These are phyloP conservation scores for Ciona savignyi DNA, from an alignment of 23 tunicate genomes.

Conservation along the genomic window DNA sequence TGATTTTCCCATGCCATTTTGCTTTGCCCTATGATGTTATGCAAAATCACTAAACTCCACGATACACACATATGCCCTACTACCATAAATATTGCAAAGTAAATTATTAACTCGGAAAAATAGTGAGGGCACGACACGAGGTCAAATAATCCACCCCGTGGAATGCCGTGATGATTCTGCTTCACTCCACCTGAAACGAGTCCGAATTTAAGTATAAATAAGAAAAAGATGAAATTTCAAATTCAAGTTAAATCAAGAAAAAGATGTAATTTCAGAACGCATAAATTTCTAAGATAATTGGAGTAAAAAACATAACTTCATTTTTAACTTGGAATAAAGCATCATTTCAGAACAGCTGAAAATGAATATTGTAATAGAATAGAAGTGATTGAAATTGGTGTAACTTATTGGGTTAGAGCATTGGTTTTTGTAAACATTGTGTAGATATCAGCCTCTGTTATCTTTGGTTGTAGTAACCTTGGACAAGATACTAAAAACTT, in stretches of 20 bases:
- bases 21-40: conserved; percentile 31
- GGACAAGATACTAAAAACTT: no score
- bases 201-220: no score
- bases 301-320: no score
- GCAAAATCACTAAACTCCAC: conserved; percentile 21
- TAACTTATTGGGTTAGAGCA: not conserved
- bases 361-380: no score
- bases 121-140: conserved; percentile 67
- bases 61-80: conserved; percentile 16
- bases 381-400: not conserved
- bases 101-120: conserved; percentile 39
- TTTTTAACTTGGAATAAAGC: no score
- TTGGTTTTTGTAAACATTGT: no score
- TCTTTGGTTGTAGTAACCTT: no score
- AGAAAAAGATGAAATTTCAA: not conserved
- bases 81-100: conserved; percentile 6
- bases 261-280: no score
- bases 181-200: conserved; percentile 28
- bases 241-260: no score
- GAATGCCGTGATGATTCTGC: conserved; percentile 26
- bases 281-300: no score
- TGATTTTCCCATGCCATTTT: conserved; percentile 31
- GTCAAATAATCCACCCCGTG: conserved; percentile 30
- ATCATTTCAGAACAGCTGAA: no score
- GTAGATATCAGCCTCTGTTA: no score